Conservation (phyloP, 2,113 vertebrate genomes). For the Gnathonemus echidnorhynchus region DNA sequence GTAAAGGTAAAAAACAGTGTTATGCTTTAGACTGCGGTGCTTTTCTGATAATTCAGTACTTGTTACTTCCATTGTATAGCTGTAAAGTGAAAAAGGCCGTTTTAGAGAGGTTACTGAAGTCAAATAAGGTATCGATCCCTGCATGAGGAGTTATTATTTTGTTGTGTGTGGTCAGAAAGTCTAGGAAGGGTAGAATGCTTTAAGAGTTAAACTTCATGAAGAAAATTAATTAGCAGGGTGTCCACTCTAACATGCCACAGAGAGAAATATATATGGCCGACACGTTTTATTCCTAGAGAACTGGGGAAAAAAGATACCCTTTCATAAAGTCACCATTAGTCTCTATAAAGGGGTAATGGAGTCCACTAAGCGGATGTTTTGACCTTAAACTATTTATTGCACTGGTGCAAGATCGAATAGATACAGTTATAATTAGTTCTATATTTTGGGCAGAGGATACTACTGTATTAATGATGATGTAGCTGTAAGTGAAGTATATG, state of each 20-base stretch:
- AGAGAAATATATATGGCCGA: slow-evolving; percentile 43
- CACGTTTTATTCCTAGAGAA: slow-evolving; percentile 42
- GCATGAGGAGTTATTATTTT: not conserved
- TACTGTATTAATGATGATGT: slow-evolving; percentile 52
- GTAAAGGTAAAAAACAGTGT: not conserved
- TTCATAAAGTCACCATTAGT: slow-evolving; percentile 60
- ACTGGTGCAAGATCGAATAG: slow-evolving; percentile 47
- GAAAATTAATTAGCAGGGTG: slow-evolving; percentile 32
- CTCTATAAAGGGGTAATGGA: slow-evolving; percentile 52
- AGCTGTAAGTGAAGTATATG: slow-evolving; percentile 51
- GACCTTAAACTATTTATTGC: slow-evolving; percentile 59
- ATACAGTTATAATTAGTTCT: slow-evolving; percentile 54
- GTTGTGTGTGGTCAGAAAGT: not conserved
- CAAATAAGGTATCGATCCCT: not conserved
- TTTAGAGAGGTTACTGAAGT: not conserved
- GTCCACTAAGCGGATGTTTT: slow-evolving; percentile 57
- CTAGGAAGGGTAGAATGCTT: not conserved
- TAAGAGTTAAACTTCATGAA: not conserved
- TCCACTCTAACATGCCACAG: slow-evolving; percentile 42
- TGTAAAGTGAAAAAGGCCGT: not conserved
- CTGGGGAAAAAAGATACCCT: slow-evolving; percentile 51
- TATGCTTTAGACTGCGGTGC: not conserved
- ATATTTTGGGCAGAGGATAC: slow-evolving; percentile 58
- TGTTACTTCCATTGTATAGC: not conserved
- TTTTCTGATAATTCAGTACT: not conserved